Conservation (phyloP, 1,140 invertebrate genomes). For the Calosoma granatense region DNA sequence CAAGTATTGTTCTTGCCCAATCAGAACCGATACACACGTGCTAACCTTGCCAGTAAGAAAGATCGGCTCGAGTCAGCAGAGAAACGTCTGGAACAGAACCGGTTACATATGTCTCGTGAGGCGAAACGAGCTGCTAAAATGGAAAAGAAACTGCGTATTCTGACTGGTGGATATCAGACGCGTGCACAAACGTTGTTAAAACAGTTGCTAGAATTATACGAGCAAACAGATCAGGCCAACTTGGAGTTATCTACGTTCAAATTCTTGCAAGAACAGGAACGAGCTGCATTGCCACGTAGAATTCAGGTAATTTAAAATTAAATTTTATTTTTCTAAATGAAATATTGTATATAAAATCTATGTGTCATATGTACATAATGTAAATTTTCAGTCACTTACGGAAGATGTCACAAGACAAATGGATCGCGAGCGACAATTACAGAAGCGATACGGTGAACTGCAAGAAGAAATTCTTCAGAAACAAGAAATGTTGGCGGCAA, state of each 20-base stretch:
- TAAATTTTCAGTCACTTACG: conserved; percentile 56
- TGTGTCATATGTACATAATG: conserved; percentile 13
- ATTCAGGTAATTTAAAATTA: conserved; percentile 36
- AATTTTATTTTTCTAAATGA: conserved; percentile 3
- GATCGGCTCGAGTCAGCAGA: conserved; percentile 89
- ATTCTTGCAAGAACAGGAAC: conserved; percentile 82
- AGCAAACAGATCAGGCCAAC: conserved; percentile 81
- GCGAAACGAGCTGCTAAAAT: conserved; percentile 94
- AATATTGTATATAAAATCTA: conserved; percentile 16
- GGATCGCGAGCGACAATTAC: conserved; percentile 79
- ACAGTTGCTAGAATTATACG: conserved; percentile 76
- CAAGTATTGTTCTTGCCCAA: conserved; percentile 40
- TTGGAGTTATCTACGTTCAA: conserved; percentile 90
- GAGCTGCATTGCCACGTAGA: conserved; percentile 79
- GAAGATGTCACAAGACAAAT: conserved; percentile 90
- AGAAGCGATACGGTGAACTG: conserved; percentile 66
- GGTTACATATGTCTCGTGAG: conserved; percentile 88
- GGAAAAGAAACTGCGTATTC: conserved; percentile 93
- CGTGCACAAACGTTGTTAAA: conserved; percentile 81
- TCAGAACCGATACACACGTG: conserved; percentile 65
- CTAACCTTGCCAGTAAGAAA: conserved; percentile 90
- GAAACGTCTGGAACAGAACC: conserved; percentile 85
- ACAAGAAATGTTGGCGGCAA: background rate
- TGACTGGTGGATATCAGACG: conserved; percentile 85
- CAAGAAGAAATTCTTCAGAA: conserved; percentile 37